Percentiles rank a stretch among this genome's conserved stretches.
Evolutionary conservation across 2,888 invertebrate species (phyloP).

Genomic region (Ectemnius lituratus): DNA sequence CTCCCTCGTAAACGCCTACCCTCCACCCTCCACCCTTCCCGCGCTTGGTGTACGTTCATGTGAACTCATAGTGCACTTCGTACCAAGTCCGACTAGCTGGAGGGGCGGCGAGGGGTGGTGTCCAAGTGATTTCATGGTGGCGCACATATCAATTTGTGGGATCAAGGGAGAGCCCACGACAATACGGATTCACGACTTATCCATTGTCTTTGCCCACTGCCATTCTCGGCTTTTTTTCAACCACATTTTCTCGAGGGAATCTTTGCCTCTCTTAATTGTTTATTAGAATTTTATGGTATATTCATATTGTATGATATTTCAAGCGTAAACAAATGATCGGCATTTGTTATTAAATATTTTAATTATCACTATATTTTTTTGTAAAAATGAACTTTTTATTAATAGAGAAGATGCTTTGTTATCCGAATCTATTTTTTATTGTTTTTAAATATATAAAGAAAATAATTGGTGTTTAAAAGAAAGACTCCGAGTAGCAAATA

Average conservation of each 20-base stretch:
- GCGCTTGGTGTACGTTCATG: neutral
- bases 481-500: neutral
- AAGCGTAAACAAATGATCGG: too few relatives aligned
- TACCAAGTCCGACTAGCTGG: neutral
- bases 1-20: slow-evolving; percentile 52
- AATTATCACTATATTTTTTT: too few relatives aligned
- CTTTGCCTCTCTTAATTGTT: too few relatives aligned
- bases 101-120: slow-evolving; percentile 42
- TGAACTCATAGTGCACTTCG: neutral
- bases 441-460: too few relatives aligned
- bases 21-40: slow-evolving; percentile 34
- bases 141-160: slow-evolving; percentile 61
- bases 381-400: too few relatives aligned
- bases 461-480: too few relatives aligned
- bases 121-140: slow-evolving; percentile 71
- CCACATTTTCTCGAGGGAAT: neutral
- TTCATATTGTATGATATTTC: too few relatives aligned
- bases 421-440: neutral
- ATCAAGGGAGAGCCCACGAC: slow-evolving; percentile 21
- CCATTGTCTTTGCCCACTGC: slow-evolving; percentile 3
- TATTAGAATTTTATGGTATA: too few relatives aligned
- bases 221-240: neutral
- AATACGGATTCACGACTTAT: slow-evolving; percentile 17
- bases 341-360: too few relatives aligned
- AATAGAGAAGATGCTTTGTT: too few relatives aligned